Percentiles rank a stretch among this genome's conserved stretches.
Conservation (phyloP, 2,113 vertebrate species). For the Chloebia gouldiae region DNA sequence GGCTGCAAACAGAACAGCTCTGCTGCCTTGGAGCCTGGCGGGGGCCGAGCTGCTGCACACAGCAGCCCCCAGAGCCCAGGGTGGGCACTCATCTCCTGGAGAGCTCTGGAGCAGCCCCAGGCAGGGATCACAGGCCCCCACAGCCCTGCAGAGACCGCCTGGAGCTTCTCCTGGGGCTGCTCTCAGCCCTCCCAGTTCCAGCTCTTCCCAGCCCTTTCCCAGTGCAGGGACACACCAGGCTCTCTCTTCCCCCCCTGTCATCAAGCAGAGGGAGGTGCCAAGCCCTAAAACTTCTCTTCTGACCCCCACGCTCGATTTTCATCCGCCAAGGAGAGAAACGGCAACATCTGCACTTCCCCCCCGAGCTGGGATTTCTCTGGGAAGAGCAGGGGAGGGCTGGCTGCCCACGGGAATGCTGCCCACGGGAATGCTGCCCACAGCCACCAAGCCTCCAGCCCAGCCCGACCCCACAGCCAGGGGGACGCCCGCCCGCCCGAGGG, state of each 20-base stretch:
- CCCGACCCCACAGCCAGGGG: background rate
- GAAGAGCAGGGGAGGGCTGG: background rate
- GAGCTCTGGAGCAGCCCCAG: background rate
- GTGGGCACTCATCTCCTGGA: background rate
- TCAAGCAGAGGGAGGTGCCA: background rate
- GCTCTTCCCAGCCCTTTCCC: background rate
- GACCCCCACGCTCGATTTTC: rapidly evolving
- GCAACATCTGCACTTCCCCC: background rate
- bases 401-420: background rate
- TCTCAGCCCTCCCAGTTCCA: background rate
- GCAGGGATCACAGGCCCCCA: background rate
- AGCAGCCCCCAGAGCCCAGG: background rate
- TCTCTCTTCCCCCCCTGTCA: background rate
- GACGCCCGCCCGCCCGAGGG: background rate
- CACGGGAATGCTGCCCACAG: background rate
- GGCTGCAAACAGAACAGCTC: background rate
- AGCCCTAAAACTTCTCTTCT: background rate
- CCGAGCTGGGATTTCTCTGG: background rate
- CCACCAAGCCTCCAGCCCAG: background rate
- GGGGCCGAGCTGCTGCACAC: background rate
- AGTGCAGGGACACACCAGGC: background rate
- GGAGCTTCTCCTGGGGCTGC: background rate
- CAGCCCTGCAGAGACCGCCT: background rate
- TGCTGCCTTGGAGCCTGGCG: background rate
- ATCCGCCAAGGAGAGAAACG: background rate